Evolutionary conservation across 2,113 vertebrate species (phyloP).

Genomic region (Condylura cristata): DNA sequence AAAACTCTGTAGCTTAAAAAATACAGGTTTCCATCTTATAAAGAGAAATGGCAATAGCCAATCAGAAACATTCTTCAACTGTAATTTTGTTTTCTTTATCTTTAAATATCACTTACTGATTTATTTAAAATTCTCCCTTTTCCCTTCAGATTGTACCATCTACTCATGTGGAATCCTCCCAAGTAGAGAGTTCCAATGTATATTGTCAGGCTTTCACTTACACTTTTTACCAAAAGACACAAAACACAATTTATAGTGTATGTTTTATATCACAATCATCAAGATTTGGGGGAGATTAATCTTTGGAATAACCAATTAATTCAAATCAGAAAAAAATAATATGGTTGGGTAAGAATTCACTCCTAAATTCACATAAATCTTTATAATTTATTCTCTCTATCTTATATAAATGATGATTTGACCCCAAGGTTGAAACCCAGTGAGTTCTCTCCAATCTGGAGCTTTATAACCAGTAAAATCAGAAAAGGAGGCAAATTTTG

Average conservation of each 20-base stretch:
- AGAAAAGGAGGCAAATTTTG: slow-evolving; percentile 99
- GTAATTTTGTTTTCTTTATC: slow-evolving; percentile 87
- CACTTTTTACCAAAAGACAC: slow-evolving; percentile 92
- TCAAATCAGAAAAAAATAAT: slow-evolving; percentile 92
- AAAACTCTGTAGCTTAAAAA: slow-evolving; percentile 85
- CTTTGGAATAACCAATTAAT: slow-evolving; percentile 95
- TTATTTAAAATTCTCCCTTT: slow-evolving; percentile 87
- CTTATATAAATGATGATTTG: slow-evolving; percentile 99
- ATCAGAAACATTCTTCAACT: slow-evolving; percentile 89
- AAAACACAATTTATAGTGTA: slow-evolving; percentile 90
- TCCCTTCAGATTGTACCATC: slow-evolving; percentile 94
- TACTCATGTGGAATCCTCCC: slow-evolving; percentile 98
- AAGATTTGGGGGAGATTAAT: slow-evolving; percentile 90
- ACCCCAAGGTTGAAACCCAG: slow-evolving; percentile 99
- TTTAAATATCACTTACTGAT: slow-evolving; percentile 88
- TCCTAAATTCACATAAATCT: slow-evolving; percentile 99
- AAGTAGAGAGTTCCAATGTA: slow-evolving; percentile 98
- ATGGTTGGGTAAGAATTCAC: slow-evolving; percentile 97
- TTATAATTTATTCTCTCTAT: slow-evolving; percentile 98
- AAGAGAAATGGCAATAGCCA: slow-evolving; percentile 88
- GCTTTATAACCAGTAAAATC: slow-evolving; percentile 99
- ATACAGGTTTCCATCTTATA: slow-evolving; percentile 88
- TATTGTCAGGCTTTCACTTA: slow-evolving; percentile 97
- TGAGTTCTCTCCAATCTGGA: slow-evolving; percentile 99
- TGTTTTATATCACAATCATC: slow-evolving; percentile 91